Conservation (phyloP, 2,888 invertebrate genomes). For the Drosophila meridionalis region DNA sequence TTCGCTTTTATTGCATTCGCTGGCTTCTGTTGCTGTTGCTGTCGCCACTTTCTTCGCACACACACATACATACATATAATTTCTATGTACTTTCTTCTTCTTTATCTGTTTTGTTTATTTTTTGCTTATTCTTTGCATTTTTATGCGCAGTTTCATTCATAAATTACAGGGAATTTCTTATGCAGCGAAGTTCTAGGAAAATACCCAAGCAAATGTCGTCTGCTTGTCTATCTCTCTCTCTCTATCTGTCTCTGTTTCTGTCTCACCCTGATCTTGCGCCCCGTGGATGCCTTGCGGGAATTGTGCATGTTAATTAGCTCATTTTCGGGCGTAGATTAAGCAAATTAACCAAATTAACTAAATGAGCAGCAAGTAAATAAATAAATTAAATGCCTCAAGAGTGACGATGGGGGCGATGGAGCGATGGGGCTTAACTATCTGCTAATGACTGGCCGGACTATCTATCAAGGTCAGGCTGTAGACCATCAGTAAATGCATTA, state of each 20-base stretch:
- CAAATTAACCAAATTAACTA: slow-evolving; percentile 72
- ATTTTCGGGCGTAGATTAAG: slow-evolving; percentile 69
- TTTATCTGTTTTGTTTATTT: slow-evolving; percentile 1
- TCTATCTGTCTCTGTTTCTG: background rate
- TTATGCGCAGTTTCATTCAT: slow-evolving; percentile 64
- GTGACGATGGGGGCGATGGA: background rate
- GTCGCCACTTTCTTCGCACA: slow-evolving; percentile 6
- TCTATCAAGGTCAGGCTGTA: slow-evolving; percentile 6
- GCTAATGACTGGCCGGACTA: slow-evolving; percentile 2
- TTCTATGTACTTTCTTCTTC: background rate
- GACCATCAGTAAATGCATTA: background rate
- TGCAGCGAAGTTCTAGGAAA: slow-evolving; percentile 47
- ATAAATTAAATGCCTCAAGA: slow-evolving; percentile 54
- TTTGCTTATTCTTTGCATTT: slow-evolving; percentile 31
- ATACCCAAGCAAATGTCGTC: slow-evolving; percentile 11
- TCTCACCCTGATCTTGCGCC: slow-evolving; percentile 37
- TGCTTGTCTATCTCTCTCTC: slow-evolving; percentile 9
- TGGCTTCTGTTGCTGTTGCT: slow-evolving; percentile 15
- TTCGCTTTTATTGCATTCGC: slow-evolving; percentile 54
- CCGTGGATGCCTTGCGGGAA: slow-evolving; percentile 54
- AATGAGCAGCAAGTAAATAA: slow-evolving; percentile 65
- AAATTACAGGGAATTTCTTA: slow-evolving; percentile 69
- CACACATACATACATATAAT: background rate
- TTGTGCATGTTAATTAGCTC: slow-evolving; percentile 73
- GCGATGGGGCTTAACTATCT: background rate